phyloP scores from a whole-genome alignment of 2,113 vertebrate genomes.

The Gobio gobio region DNA sequence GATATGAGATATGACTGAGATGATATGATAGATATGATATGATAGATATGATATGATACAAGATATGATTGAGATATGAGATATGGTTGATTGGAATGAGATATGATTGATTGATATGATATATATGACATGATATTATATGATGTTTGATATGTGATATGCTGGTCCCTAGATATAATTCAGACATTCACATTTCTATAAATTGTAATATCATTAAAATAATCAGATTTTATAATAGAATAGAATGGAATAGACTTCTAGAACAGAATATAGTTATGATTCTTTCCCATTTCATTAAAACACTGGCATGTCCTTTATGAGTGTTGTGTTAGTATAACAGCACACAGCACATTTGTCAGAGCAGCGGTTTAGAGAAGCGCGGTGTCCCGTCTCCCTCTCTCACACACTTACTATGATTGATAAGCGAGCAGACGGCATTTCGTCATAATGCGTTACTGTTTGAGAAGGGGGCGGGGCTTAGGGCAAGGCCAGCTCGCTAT shows the following conservation, averaged over 20 bases:
- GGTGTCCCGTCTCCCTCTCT: not conserved
- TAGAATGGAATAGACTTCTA: not conserved
- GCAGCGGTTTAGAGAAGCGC: not conserved
- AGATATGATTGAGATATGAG: too few relatives aligned
- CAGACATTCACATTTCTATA: not conserved
- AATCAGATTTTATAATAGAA: not conserved
- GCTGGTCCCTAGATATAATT: not conserved
- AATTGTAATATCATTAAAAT: not conserved
- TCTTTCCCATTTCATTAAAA: not conserved
- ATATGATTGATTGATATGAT: too few relatives aligned
- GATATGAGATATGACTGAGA: too few relatives aligned
- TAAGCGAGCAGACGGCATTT: slow-evolving; percentile 22
- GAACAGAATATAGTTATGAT: not conserved
- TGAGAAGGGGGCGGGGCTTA: slow-evolving; percentile 46
- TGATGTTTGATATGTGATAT: too few relatives aligned
- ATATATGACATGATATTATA: too few relatives aligned
- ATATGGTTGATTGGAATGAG: too few relatives aligned
- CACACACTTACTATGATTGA: slow-evolving; percentile 41
- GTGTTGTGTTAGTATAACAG: not conserved
- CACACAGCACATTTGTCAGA: not conserved
- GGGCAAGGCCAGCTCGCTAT: slow-evolving; percentile 74
- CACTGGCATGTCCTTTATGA: not conserved
- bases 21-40: too few relatives aligned
- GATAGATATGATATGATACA: too few relatives aligned
- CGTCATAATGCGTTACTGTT: slow-evolving; percentile 52